phyloP scores from a whole-genome alignment of 1,140 invertebrate species.

The Hesperophylax magnus region DNA sequence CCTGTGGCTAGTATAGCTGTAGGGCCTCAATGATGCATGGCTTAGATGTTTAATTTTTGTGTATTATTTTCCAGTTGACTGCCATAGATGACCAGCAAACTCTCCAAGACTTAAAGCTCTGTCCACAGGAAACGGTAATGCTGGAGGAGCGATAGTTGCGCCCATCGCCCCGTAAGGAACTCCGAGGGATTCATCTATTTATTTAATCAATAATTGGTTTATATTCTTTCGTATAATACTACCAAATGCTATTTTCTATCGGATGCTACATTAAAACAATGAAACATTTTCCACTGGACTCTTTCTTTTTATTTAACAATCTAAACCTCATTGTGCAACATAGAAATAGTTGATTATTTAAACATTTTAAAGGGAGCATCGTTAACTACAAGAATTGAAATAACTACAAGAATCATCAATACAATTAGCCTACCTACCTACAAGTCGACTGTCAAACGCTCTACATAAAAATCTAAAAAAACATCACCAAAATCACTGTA shows the following conservation, averaged over 20 bases:
- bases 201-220: slow-evolving; percentile 40
- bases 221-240: slow-evolving; percentile 51
- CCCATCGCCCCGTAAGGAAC: slow-evolving; percentile 50
- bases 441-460: too few relatives aligned
- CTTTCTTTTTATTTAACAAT: slow-evolving; percentile 21
- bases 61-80: slow-evolving; percentile 80
- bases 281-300: slow-evolving; percentile 30
- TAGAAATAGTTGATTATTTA: too few relatives aligned
- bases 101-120: slow-evolving; percentile 86
- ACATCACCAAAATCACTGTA: too few relatives aligned
- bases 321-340: neutral
- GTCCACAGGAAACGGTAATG: slow-evolving; percentile 93
- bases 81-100: slow-evolving; percentile 82
- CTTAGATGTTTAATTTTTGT: too few relatives aligned
- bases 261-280: slow-evolving; percentile 46
- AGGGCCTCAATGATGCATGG: too few relatives aligned
- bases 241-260: slow-evolving; percentile 53
- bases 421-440: too few relatives aligned
- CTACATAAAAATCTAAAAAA: too few relatives aligned
- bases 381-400: too few relatives aligned
- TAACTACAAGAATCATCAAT: too few relatives aligned
- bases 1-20: too few relatives aligned
- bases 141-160: slow-evolving; percentile 86
- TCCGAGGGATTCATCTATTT: slow-evolving; percentile 38
- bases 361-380: too few relatives aligned